Conservation (phyloP, 1,140 invertebrate genomes). For the Caenorhabditis brenneri region DNA sequence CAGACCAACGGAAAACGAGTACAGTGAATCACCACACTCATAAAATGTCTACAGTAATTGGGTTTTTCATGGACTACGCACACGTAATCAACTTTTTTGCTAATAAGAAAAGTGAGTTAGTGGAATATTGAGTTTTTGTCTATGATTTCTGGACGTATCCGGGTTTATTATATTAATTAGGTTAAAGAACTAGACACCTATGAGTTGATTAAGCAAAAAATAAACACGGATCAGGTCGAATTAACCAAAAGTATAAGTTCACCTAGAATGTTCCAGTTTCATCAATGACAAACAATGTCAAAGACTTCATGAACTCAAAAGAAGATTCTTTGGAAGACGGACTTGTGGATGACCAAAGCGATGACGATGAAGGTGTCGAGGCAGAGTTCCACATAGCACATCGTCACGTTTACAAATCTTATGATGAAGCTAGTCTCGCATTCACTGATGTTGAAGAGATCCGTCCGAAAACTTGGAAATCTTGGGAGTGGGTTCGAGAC, state of each 20-base stretch:
- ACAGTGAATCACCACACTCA: slow-evolving; percentile 8
- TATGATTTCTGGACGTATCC: no score
- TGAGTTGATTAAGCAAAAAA: no score
- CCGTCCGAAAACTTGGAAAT: slow-evolving; percentile 27
- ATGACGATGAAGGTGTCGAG: slow-evolving; percentile 26
- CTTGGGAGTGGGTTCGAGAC: slow-evolving; percentile 44
- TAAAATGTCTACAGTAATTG: slow-evolving; percentile 13
- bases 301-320: slow-evolving; percentile 1
- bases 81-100: slow-evolving; percentile 17
- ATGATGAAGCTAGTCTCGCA: slow-evolving; percentile 24
- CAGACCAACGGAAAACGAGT: slow-evolving; percentile 4
- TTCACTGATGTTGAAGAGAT: slow-evolving; percentile 33
- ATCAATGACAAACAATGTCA: not conserved
- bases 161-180: no score
- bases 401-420: slow-evolving; percentile 31
- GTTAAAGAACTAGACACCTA: no score
- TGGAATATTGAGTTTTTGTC: no score
- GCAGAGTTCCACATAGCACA: slow-evolving; percentile 17
- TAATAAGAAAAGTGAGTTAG: slow-evolving; percentile 26
- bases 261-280: not conserved
- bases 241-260: no score
- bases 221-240: no score
- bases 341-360: not conserved
- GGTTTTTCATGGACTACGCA: slow-evolving; percentile 16
- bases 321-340: slow-evolving; percentile 1